Evolutionary conservation across 2,797 vertebrate genomes (phyloP).

Genomic region (Syndactyla subalaris): DNA sequence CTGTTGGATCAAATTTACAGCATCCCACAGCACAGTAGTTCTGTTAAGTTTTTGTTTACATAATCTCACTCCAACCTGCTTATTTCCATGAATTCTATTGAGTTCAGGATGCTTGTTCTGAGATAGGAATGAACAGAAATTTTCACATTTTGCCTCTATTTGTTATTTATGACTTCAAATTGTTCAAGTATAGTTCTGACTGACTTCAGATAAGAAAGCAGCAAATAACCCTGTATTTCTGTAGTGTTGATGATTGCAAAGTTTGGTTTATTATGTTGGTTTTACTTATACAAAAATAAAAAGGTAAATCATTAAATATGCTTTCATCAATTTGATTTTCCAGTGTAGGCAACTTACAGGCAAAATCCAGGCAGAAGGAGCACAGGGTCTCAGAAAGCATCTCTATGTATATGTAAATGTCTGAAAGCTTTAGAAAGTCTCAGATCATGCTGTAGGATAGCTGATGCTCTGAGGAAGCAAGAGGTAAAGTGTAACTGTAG

Average conservation of each 20-base stretch:
- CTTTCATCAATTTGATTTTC: background rate
- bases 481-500: background rate
- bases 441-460: background rate
- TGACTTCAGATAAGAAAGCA: background rate
- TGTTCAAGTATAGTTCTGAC: background rate
- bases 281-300: background rate
- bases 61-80: background rate
- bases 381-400: background rate
- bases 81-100: background rate
- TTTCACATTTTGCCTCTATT: background rate
- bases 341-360: background rate
- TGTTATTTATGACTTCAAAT: background rate
- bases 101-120: background rate
- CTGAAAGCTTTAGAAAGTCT: background rate
- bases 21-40: background rate
- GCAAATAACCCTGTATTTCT: background rate
- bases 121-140: background rate
- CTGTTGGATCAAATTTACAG: background rate
- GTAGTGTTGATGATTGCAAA: background rate
- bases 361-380: background rate
- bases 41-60: background rate
- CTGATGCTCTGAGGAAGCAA: background rate
- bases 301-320: background rate
- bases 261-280: background rate
- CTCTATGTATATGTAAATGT: background rate